Base-by-base conservation (phyloP, 1,140 invertebrate species). In the Phthorimaea operculella region DNA sequence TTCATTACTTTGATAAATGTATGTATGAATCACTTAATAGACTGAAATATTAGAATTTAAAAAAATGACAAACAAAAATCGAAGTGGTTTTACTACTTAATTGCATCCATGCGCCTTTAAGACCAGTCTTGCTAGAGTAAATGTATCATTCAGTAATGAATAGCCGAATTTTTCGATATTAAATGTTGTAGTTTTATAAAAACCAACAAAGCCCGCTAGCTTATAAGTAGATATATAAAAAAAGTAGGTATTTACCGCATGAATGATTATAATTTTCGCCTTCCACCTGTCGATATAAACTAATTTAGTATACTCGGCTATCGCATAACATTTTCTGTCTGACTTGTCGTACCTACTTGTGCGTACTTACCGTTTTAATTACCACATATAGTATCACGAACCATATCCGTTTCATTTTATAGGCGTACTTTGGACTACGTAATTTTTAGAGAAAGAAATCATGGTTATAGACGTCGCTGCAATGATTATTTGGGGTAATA, bases 381-480 rank as follows among this genome's bases (percentile, higher is more conserved):
- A 54, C 53, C n/a, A 66, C 36, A 53, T 16, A 63, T 50, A 71
- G 36, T 39, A 33, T 50, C 10, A 59, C 48, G 34, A 54, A 47
- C 58, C 60, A 64, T 60, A 59, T 56, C 39, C 57, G 55, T 60
- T 62, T 71, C 68, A 76, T 72, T 66, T 68, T 70, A 72, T 64
- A 56, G 48, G 48, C 28, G 59, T 60, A 66, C 54, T 61, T 64
- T 61, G 52, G 52, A 51, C 47, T 33, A 51, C 47, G 60, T 60
- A 59, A 58, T 55, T 28, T 16, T 14, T 28, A 42, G 48, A 51
- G 51, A 54, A 60, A 48, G 66, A 63, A 55, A 51, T 45, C 66
- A 64, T 61, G 59, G 58, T 55, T 57, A 64, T 60, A 54, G 33
- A 47, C 59, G 56, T 64, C 33, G 49, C 14, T 58, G 48, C 45